Evolutionary conservation across 2,888 invertebrate species (phyloP), one percentile per base, ranked within the genome.

Genomic region (Conchocele bisecta): DNA sequence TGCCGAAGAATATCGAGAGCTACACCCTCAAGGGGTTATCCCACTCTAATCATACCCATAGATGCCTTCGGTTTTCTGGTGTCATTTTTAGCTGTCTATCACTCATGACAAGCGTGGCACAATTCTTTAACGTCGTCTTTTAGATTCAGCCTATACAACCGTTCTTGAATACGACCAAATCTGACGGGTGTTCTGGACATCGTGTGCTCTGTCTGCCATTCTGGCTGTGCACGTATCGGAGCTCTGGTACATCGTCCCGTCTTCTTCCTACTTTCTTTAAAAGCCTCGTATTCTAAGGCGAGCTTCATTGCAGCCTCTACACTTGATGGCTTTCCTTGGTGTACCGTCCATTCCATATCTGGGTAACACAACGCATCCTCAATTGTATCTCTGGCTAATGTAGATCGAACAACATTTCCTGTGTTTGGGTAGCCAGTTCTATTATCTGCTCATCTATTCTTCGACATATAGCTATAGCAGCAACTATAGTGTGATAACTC

Each of bases 11-110:
- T 70, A 39, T 70, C 63, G 11, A 64, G 35, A 2, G 67, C 67
- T 31, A 71, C 60, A 39, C 61, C 58, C 58, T 76, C 76, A 48
- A 71, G 46, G 9, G 70, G 69, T 17, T 56, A 71, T 17, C 67
- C 59, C 9, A 28, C 29, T 17, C 24, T 41, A 15, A 39, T 42
- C 24, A 42, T 13, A 41, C 41, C 37, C 48, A 46, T 35, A 13
- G 50, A 50, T 15, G 51, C 22, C 1, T 35, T 29, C n/a, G 20
- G 24, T 35, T 29, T 50, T 37, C 22, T 60, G 13, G 15, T n/a
- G 5, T 22, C 22, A 6, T 15, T 35, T 35, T 48, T 48, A 7
- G 48, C 48, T n/a, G 9, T 5, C 17, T 48, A 31, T 9, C 48
- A 48, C 17, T 48, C 48, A n/a, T 9, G 7, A n/a, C 48, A 48